These are phyloP conservation scores for Zaprionus vittiger DNA, from an alignment of 1,140 invertebrate genomes.

Conservation along the genomic window DNA sequence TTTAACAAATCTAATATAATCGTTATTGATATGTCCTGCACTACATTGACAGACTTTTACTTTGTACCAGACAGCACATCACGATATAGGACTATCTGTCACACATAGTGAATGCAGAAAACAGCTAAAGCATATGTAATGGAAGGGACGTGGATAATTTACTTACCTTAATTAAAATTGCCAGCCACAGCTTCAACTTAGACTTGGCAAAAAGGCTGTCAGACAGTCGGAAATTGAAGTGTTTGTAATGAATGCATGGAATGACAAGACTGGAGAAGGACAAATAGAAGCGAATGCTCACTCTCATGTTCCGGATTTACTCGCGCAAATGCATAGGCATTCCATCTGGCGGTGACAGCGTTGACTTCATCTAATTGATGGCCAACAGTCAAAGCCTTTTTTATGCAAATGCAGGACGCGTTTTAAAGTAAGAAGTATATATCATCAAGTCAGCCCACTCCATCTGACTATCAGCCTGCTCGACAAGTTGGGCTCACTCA, in stretches of 20 bases:
- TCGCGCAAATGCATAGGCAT: slow-evolving; percentile 38
- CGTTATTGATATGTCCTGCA: not conserved
- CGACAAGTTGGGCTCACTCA: slow-evolving; percentile 47
- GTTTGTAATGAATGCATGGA: slow-evolving; percentile 66
- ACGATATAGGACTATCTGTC: not conserved
- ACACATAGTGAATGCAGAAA: not conserved
- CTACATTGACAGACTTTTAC: not conserved
- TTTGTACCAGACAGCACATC: not conserved
- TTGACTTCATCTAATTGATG: slow-evolving; percentile 68
- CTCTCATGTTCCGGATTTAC: not conserved
- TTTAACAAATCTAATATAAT: not conserved
- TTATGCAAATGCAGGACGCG: slow-evolving; percentile 60
- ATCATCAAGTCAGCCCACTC: not conserved
- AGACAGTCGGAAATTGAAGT: slow-evolving; percentile 74
- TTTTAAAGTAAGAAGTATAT: slow-evolving; percentile 33
- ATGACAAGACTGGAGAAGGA: not conserved
- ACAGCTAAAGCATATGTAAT: slow-evolving; percentile 13
- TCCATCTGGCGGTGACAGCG: slow-evolving; percentile 55
- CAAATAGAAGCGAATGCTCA: slow-evolving; percentile 3
- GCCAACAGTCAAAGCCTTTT: slow-evolving; percentile 62
- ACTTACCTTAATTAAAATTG: slow-evolving; percentile 79
- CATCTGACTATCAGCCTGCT: slow-evolving; percentile 6
- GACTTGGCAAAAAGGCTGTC: slow-evolving; percentile 11
- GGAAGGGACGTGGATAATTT: slow-evolving; percentile 66
- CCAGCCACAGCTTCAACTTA: slow-evolving; percentile 28